Base-by-base conservation (phyloP, 1,140 invertebrate genomes). In the Magallana gigas region DNA sequence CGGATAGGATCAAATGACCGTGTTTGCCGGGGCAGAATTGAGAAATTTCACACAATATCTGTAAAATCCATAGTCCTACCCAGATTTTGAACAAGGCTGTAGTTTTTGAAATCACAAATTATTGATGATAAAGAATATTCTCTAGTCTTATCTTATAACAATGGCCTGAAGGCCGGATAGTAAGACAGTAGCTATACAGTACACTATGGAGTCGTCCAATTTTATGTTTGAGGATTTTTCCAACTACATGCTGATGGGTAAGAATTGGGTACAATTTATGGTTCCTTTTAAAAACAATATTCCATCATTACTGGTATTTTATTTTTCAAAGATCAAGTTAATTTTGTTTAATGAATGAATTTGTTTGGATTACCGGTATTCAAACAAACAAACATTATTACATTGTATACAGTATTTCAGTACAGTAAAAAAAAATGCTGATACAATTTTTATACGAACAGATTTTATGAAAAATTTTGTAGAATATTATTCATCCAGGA, bases 101-200 rank as follows among this genome's bases (percentile, higher is more conserved):
- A 76, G 23, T 76, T 76, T 76, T 76, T 8, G 68, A 76, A 76
- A 76, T 76, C 68, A 76, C 68, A 76, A 76, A 76, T 76, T 76
- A 76, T 76, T 76, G 68, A 76, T 76, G 68, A 76, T 76, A 76
- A 76, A 76, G 68, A 76, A 76, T 76, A 76, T 76, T 76, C 68
- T 16, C n/a, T 64, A 8, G 4, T 23, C 68, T 36, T 76, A 76
- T 76, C 68, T 76, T 76, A 8, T 29, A 23, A 71, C 68, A 48
- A 76, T 36, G 68, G 18, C 23, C 68, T 76, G 68, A 76, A 36
- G 68, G 23, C 36, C 23, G 23, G 14, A n/a, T 36, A 29, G 23
- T 12, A 76, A 29, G 68, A 76, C 23, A 76, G 4, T 12, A 29
- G 68, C 23, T 76, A 18, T 23, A 68, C n/a, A n/a, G 36, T 76